These are phyloP conservation scores for Archips crataeganus DNA, from an alignment of 2,888 invertebrate species.

Conservation along the genomic window DNA sequence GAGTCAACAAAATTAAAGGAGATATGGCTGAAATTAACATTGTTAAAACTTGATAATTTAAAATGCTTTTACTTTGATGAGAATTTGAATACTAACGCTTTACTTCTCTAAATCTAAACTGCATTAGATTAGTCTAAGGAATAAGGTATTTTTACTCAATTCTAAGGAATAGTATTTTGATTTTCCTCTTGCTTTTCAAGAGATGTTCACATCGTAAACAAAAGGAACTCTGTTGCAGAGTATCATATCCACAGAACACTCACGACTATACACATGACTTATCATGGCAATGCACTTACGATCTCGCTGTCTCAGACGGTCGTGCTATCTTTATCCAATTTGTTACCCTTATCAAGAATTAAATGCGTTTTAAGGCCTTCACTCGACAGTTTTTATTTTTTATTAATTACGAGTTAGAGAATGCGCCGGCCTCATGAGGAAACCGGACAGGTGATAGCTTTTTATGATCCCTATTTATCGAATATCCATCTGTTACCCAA, in stretches of 20 bases:
- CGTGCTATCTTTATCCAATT: slow-evolving; percentile 84
- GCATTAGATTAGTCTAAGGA: too few species aligned
- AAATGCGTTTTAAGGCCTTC: slow-evolving; percentile 83
- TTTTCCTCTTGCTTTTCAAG: too few species aligned
- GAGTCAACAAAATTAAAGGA: too few species aligned
- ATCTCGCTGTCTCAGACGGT: slow-evolving; percentile 80
- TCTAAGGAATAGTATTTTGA: too few species aligned
- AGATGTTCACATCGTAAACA: neutral
- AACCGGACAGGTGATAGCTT: slow-evolving; percentile 76
- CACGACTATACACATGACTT: slow-evolving; percentile 67
- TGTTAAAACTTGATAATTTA: too few species aligned
- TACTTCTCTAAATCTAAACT: too few species aligned
- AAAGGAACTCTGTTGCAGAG: neutral
- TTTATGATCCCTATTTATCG: slow-evolving; percentile 78
- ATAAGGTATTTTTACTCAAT: too few species aligned
- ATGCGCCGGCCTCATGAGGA: slow-evolving; percentile 61
- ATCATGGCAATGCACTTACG: slow-evolving; percentile 84
- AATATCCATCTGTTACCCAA: slow-evolving; percentile 72
- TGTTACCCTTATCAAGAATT: slow-evolving; percentile 86
- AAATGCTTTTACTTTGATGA: too few species aligned
- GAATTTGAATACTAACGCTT: too few species aligned
- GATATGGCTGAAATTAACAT: too few species aligned
- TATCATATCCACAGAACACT: slow-evolving; percentile 57
- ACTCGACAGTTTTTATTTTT: slow-evolving; percentile 73
- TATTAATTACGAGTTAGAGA: slow-evolving; percentile 78